Base-by-base conservation (phyloP, 92 coral and sea anemone genomes). In the Epizoanthus ramosus region DNA sequence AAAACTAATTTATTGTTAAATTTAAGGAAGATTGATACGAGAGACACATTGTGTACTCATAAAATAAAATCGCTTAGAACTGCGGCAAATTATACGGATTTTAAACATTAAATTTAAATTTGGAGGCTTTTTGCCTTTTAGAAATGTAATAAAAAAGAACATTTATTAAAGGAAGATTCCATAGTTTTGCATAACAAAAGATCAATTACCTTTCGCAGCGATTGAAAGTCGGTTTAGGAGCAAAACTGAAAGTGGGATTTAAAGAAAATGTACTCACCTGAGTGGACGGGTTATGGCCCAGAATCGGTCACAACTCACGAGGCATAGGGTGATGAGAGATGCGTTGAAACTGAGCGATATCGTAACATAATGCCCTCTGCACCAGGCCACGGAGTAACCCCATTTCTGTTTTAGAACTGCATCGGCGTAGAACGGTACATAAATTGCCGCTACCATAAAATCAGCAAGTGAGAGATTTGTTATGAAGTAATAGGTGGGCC, bases 311-410 rank as follows among this genome's bases (percentile, higher is more conserved):
- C 39, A 21, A 39, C 81, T 76, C 54, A 76, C 81, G 37, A 76
- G 50, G 54, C 69, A 76, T 3, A 76, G 47, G 12, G 81, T 76
- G 69, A 58, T 31, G 9, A 76, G 81, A 6, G 81, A 76, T n/a
- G 61, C 81, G 56, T 76, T 76, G 65, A 76, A 60, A 60, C 81
- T 41, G 53, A 76, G 81, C 33, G 81, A 76, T 76, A 76, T 76
- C 5, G 69, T 76, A 59, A 76, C 81, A 23, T 76, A 76, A 37
- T 76, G 81, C 57, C 81, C 81, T 39, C 81, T 76, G 21, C 81
- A 76, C 81, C 81, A 76, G 33, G 81, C 81, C 81, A 76, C n/a
- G 16, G 81, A 76, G n/a, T 58, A 60, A 37, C 60, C 70, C 81
- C 81, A 76, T n/a, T 67, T 41, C 9, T 76, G 81, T 33, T 76